These are phyloP conservation scores for Anguilla marmorata DNA, from an alignment of 2,797 vertebrate genomes.

Conservation along the genomic window DNA sequence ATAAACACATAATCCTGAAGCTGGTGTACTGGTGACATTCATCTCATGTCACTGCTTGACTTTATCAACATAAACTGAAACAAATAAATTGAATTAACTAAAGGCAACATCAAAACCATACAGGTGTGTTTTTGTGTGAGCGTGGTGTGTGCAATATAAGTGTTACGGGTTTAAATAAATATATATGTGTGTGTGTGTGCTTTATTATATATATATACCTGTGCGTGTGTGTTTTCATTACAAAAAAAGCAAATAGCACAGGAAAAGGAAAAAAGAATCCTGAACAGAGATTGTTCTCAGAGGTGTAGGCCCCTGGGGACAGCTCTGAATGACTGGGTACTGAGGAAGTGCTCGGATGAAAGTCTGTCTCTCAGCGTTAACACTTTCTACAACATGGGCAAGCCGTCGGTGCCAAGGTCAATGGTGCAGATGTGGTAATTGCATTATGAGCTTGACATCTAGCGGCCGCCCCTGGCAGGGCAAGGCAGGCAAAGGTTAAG, in stretches of 20 bases:
- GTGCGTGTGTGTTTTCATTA: background rate
- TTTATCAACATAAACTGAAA: background rate
- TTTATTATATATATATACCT: slow-evolving; percentile 6
- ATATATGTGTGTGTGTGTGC: slow-evolving; percentile 18
- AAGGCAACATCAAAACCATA: background rate
- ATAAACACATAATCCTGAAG: background rate
- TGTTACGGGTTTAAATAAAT: slow-evolving; percentile 15
- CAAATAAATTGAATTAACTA: background rate
- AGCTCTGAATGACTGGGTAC: background rate
- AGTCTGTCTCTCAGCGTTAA: slow-evolving; percentile 69
- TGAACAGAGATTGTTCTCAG: background rate
- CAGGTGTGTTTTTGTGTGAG: slow-evolving; percentile 12
- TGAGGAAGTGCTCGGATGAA: slow-evolving; percentile 13
- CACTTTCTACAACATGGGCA: slow-evolving; percentile 77
- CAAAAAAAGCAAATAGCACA: background rate
- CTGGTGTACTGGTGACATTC: slow-evolving; percentile 3
- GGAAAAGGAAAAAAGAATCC: background rate
- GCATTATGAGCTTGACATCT: slow-evolving; percentile 92
- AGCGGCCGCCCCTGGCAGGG: slow-evolving; percentile 84
- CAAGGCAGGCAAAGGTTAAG: slow-evolving; percentile 92
- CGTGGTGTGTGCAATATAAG: background rate
- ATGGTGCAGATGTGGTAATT: slow-evolving; percentile 88
- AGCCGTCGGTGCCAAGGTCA: slow-evolving; percentile 88
- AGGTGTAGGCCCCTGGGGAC: background rate
- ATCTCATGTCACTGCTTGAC: slow-evolving; percentile 23